A percentile compares a stretch with the other conserved stretches of the same genome.
Evolutionary conservation across 2,797 vertebrate species (phyloP).

Genomic region (Melanotaenia boesemani): DNA sequence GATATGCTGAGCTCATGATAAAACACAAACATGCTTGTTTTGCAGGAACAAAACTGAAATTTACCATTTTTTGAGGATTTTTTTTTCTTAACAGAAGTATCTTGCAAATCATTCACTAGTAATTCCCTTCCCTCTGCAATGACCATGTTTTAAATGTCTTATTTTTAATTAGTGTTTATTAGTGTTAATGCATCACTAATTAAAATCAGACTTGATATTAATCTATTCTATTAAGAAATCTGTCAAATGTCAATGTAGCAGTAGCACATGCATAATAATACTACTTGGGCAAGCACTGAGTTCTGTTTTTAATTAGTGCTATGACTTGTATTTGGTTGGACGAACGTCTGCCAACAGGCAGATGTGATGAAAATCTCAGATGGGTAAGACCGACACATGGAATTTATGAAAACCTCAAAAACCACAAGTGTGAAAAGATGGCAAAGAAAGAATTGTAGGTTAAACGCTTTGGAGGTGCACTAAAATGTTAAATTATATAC

Average conservation of each 20-base stretch:
- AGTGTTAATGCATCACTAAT: not conserved
- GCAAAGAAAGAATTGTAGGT: not conserved
- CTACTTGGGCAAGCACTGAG: slow-evolving; percentile 12
- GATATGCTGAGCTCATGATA: not conserved
- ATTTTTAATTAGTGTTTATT: too few relatives aligned
- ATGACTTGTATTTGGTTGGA: slow-evolving; percentile 47
- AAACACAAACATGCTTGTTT: slow-evolving; percentile 1
- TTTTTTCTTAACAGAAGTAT: not conserved
- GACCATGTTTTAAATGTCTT: not conserved
- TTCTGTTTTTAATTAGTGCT: slow-evolving; percentile 42
- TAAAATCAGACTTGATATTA: slow-evolving; percentile 8
- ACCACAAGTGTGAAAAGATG: slow-evolving; percentile 6
- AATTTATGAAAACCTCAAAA: slow-evolving; percentile 48
- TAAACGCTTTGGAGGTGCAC: not conserved
- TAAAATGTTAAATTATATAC: not conserved
- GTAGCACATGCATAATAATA: slow-evolving; percentile 13
- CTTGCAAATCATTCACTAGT: not conserved
- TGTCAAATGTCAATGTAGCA: slow-evolving; percentile 1
- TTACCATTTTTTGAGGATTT: not conserved
- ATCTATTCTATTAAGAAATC: slow-evolving; percentile 3
- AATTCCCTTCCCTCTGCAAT: not conserved
- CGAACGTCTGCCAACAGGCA: slow-evolving; percentile 1
- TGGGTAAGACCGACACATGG: slow-evolving; percentile 46
- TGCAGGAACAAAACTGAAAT: slow-evolving; percentile 18
- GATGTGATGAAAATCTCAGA: slow-evolving; percentile 18